These are phyloP conservation scores for Calidris pygmaea DNA, from an alignment of 2,113 vertebrate genomes.

Conservation along the genomic window DNA sequence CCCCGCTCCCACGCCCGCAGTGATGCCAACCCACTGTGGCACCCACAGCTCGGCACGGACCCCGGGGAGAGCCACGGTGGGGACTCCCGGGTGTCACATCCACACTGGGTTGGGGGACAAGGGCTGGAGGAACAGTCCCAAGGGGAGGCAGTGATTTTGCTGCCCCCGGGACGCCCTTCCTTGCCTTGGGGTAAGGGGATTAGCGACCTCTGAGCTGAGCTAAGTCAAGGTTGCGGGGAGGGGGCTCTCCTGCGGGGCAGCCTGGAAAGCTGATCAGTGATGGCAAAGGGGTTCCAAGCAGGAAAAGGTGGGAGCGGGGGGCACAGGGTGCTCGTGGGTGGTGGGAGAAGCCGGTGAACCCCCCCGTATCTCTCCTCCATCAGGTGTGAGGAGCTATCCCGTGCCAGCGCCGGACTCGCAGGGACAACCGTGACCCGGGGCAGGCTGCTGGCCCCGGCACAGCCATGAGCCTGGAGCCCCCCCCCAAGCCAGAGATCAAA, in stretches of 20 bases:
- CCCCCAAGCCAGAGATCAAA: conserved; percentile 84
- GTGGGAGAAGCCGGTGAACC: not conserved
- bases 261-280: fast-evolving
- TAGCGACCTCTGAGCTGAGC: not conserved
- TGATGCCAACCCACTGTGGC: fast-evolving
- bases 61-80: fast-evolving
- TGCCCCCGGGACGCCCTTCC: not conserved
- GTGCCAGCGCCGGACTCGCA: not conserved
- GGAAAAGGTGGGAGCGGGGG: not conserved
- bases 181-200: conserved; percentile 6
- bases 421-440: not conserved
- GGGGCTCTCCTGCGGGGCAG: not conserved
- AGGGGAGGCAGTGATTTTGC: not conserved
- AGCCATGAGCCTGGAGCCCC: conserved; percentile 86
- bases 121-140: not conserved
- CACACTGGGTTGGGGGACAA: fast-evolving
- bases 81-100: not conserved
- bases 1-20: too few relatives aligned
- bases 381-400: not conserved
- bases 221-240: not conserved
- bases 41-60: fast-evolving
- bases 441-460: not conserved
- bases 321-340: not conserved
- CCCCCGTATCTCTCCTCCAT: not conserved
- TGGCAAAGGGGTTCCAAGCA: fast-evolving